These are phyloP conservation scores for Rallus crepitans DNA, from an alignment of 2,797 vertebrate species.

Conservation along the genomic window DNA sequence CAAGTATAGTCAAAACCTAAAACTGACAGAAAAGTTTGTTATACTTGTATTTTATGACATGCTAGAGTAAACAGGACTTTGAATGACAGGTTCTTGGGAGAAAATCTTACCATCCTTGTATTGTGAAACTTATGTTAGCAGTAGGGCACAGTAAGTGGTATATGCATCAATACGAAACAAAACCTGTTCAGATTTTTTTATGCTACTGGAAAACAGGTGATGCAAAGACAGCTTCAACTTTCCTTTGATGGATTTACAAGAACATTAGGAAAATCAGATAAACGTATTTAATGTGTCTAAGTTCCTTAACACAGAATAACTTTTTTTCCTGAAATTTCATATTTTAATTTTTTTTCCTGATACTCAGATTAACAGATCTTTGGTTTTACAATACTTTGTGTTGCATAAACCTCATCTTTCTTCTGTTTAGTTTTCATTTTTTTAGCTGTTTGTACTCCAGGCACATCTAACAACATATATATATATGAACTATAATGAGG, in stretches of 20 bases:
- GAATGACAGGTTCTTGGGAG: conserved; percentile 5
- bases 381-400: background rate
- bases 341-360: background rate
- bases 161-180: background rate
- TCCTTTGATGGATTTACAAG: background rate
- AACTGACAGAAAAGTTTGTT: conserved; percentile 47
- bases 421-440: background rate
- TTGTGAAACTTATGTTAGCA: background rate
- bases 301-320: background rate
- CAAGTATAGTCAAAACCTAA: conserved; percentile 19
- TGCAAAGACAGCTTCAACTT: background rate
- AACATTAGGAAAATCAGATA: background rate
- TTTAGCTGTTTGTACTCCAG: background rate
- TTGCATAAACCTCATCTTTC: background rate
- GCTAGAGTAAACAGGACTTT: conserved; percentile 37
- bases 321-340: background rate
- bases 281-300: background rate
- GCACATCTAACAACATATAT: background rate
- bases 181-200: background rate
- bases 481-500: background rate
- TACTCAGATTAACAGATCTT: background rate
- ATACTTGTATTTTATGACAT: conserved; percentile 12
- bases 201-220: background rate
- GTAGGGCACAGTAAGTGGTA: background rate
- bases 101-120: background rate